phyloP scores from a whole-genome alignment of 2,113 vertebrate genomes.

The Fukomys damarensis region DNA sequence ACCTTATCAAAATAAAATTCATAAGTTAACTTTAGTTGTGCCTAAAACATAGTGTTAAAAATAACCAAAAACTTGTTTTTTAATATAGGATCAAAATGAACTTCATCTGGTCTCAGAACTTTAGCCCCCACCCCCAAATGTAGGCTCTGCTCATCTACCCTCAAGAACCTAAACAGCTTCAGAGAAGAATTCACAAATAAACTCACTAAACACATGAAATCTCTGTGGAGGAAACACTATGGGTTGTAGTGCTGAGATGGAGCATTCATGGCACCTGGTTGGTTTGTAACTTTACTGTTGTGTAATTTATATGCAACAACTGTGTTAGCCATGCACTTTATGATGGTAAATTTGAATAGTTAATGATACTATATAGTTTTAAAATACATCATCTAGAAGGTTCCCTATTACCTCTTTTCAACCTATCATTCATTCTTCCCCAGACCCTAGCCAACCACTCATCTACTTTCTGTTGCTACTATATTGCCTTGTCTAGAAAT shows the following conservation, averaged over 20 bases:
- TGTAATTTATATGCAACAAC: neutral
- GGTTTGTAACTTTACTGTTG: neutral
- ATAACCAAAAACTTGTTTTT: neutral
- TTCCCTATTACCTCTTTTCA: neutral
- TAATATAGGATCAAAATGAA: conserved; percentile 20
- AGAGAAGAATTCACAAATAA: neutral
- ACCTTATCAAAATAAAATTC: conserved; percentile 84
- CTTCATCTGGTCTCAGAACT: neutral
- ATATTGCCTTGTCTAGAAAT: neutral
- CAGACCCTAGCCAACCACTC: neutral
- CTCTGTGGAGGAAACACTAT: neutral
- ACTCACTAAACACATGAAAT: neutral
- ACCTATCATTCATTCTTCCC: neutral
- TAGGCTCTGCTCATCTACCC: neutral
- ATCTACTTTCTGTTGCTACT: neutral
- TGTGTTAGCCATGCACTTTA: neutral
- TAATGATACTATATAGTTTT: neutral
- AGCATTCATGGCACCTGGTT: neutral
- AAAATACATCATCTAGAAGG: neutral
- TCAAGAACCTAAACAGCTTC: neutral
- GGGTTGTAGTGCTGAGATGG: neutral
- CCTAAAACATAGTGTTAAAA: neutral
- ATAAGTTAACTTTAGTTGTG: conserved; percentile 40
- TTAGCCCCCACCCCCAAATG: neutral
- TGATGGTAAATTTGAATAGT: neutral